Percentiles rank a stretch among this genome's conserved stretches.
Evolutionary conservation across 2,797 vertebrate genomes (phyloP).

Genomic region (Centropyge bicolor): DNA sequence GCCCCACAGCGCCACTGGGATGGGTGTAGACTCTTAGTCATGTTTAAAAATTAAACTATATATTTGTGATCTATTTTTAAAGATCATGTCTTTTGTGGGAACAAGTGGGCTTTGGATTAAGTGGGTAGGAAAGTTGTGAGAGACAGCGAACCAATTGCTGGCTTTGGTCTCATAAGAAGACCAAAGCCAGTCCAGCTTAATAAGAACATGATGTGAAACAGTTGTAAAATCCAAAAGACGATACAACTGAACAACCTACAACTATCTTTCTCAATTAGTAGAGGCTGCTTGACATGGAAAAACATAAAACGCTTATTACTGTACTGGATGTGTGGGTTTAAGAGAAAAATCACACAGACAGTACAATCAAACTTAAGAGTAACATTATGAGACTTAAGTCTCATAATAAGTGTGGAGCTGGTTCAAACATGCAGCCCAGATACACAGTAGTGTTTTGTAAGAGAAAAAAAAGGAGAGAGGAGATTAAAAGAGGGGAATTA

Average conservation of each 20-base stretch:
- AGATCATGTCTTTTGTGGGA: not conserved
- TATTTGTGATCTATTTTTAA: not conserved
- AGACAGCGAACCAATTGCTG: not conserved
- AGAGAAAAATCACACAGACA: slow-evolving; percentile 13
- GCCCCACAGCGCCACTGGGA: not conserved
- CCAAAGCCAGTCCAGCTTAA: not conserved
- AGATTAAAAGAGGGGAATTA: not conserved
- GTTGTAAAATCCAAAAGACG: not conserved
- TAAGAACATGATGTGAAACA: not conserved
- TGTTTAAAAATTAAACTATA: not conserved
- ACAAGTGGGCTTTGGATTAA: not conserved
- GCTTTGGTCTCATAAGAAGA: not conserved
- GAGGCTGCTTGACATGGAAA: not conserved
- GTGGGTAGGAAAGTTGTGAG: not conserved
- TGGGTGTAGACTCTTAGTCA: not conserved
- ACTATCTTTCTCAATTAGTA: not conserved
- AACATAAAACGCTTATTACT: not conserved
- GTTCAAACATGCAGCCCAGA: too few species aligned
- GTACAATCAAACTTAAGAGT: not conserved
- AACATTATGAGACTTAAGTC: not conserved
- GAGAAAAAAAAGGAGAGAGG: not conserved
- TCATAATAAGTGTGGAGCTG: not conserved
- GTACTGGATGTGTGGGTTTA: not conserved
- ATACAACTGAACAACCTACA: not conserved
- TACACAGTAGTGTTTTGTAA: not conserved